Evolutionary conservation across 2,888 invertebrate species (phyloP).

Genomic region (Drosophila pseudotalamancana): DNA sequence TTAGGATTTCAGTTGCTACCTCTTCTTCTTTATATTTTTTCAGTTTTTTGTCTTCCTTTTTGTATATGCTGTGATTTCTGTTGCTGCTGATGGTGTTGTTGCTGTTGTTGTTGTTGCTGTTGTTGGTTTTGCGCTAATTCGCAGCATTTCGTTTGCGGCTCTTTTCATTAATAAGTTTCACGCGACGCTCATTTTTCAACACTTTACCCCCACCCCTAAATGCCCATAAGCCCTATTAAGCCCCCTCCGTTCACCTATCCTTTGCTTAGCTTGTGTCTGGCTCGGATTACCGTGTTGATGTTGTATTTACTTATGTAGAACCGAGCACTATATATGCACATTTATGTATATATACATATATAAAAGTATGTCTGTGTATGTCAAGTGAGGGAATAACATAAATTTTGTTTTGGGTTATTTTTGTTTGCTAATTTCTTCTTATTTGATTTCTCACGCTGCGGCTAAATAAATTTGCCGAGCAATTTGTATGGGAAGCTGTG

Average conservation of each 20-base stretch:
- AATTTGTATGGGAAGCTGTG: conserved; percentile 20
- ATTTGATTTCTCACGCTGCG: conserved; percentile 53
- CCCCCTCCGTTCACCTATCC: conserved; percentile 13
- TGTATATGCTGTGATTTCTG: conserved; percentile 19
- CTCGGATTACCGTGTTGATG: conserved; percentile 76
- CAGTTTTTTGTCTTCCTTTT: not conserved
- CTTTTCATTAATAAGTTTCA: conserved; percentile 81
- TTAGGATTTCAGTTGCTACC: conserved; percentile 6
- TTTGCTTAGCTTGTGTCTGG: conserved; percentile 49
- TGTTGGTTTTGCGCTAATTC: conserved; percentile 60
- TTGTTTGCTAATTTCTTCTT: conserved; percentile 49
- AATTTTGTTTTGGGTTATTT: conserved; percentile 16
- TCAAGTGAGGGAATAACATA: conserved; percentile 35
- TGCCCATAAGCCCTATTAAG: not conserved
- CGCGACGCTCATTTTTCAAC: conserved; percentile 79
- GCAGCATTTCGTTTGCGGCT: conserved; percentile 63
- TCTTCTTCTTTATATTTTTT: conserved; percentile 14
- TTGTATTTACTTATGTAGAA: conserved; percentile 54
- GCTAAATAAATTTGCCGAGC: conserved; percentile 40
- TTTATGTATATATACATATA: not conserved
- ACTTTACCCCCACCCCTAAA: conserved; percentile 12
- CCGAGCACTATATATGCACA: conserved; percentile 1
- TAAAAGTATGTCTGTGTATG: not conserved
- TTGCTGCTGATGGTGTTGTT: conserved; percentile 26
- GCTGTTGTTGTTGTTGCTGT: conserved; percentile 26